Percentiles rank a stretch among this genome's conserved stretches.
These are phyloP conservation scores for Ceratotherium simum DNA, from an alignment of 2,113 vertebrate genomes.

Conservation along the genomic window DNA sequence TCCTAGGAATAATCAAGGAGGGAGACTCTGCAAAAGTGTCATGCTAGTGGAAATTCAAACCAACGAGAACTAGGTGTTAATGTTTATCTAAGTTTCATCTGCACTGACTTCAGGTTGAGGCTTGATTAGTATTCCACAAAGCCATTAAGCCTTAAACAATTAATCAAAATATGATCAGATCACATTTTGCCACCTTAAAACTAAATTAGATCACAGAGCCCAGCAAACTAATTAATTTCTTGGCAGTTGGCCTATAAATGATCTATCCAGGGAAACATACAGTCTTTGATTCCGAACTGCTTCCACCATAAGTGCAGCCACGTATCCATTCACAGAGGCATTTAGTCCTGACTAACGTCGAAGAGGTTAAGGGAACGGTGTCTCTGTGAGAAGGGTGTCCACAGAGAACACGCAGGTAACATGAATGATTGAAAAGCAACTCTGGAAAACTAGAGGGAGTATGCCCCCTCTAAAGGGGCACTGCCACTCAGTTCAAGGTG, in stretches of 20 bases:
- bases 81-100: constrained; percentile 12
- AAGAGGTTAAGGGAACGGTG: not conserved
- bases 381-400: not conserved
- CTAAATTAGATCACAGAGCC: not conserved
- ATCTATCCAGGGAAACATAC: not conserved
- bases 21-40: not conserved
- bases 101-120: not conserved
- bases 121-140: constrained; percentile 25
- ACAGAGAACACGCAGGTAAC: not conserved
- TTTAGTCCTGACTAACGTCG: not conserved
- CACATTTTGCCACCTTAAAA: not conserved
- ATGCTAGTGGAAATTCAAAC: not conserved
- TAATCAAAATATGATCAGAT: constrained; percentile 24
- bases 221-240: not conserved
- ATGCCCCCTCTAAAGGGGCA: not conserved
- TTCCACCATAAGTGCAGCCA: not conserved
- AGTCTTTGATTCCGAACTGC: not conserved
- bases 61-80: not conserved
- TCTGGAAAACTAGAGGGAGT: not conserved
- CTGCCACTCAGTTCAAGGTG: not conserved
- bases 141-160: not conserved
- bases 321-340: not conserved
- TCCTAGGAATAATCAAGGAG: not conserved
- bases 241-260: not conserved
- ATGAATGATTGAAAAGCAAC: not conserved